phyloP scores from a whole-genome alignment of 2,888 invertebrate genomes.

The Protophormia terraenovae region DNA sequence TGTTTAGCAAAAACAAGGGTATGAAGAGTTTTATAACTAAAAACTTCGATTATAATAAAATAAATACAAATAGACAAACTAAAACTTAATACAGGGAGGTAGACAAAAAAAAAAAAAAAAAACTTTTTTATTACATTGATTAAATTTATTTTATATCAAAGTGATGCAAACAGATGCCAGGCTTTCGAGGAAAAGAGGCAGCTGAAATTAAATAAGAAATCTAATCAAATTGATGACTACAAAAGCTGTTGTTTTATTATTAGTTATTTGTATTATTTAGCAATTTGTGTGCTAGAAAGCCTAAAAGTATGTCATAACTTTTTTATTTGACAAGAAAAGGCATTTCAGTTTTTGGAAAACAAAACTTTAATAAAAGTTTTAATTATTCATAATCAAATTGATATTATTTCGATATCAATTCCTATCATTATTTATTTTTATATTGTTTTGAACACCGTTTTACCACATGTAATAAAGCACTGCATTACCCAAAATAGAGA shows the following conservation, averaged over 20 bases:
- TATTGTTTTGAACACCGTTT: too few relatives aligned
- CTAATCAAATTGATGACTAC: background rate
- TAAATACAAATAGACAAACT: background rate
- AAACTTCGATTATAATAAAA: constrained; percentile 19
- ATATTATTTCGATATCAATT: too few relatives aligned
- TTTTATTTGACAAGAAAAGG: too few relatives aligned
- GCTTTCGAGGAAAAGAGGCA: background rate
- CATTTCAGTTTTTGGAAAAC: too few relatives aligned
- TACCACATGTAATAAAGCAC: too few relatives aligned
- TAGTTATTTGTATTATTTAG: background rate
- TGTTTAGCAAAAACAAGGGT: background rate
- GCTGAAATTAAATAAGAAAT: background rate
- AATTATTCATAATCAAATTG: too few relatives aligned
- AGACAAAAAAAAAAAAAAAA: background rate
- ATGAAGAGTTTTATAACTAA: background rate
- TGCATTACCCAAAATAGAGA: too few relatives aligned
- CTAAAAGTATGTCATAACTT: too few relatives aligned
- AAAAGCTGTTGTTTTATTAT: background rate
- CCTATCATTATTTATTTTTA: too few relatives aligned
- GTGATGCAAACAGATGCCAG: too few relatives aligned
- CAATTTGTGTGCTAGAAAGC: background rate
- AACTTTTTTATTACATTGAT: constrained; percentile 14
- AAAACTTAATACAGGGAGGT: background rate
- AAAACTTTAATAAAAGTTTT: too few relatives aligned
- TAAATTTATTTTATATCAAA: constrained; percentile 1